Conservation (phyloP, 2,113 vertebrate species). For the Potamarius usumacintae region DNA sequence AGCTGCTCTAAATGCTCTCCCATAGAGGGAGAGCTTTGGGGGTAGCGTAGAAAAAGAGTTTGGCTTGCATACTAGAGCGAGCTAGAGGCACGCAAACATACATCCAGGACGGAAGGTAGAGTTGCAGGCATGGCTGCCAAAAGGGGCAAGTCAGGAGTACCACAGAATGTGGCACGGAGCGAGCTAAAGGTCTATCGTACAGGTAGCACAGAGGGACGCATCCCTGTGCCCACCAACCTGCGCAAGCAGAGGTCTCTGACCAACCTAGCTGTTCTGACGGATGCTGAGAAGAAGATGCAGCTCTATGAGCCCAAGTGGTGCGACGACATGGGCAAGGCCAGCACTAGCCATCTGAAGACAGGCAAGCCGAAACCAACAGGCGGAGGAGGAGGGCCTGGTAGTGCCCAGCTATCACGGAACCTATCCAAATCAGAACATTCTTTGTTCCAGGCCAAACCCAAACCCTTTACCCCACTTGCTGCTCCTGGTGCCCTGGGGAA, state of each 20-base stretch:
- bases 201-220: conserved; percentile 80
- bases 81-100: conserved; percentile 73
- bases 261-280: conserved; percentile 92
- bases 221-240: conserved; percentile 81
- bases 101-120: conserved; percentile 70
- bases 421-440: conserved; percentile 95
- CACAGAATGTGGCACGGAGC: conserved; percentile 73
- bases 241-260: conserved; percentile 95
- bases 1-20: conserved; percentile 77
- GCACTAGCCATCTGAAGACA: conserved; percentile 63
- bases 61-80: conserved; percentile 26
- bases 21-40: conserved; percentile 80
- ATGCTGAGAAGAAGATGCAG: conserved; percentile 94
- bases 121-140: conserved; percentile 80
- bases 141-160: conserved; percentile 78
- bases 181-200: conserved; percentile 91
- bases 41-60: conserved; percentile 76
- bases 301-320: conserved; percentile 93
- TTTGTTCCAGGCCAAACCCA: conserved; percentile 84
- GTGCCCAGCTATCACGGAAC: conserved; percentile 82
- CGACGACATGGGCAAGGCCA: conserved; percentile 87
- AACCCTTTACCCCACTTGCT: conserved; percentile 80
- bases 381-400: conserved; percentile 67
- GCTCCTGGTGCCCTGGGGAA: conserved; percentile 78
- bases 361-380: conserved; percentile 68